Conservation (phyloP, 2,888 invertebrate species). For the Slavum lentiscoides region DNA sequence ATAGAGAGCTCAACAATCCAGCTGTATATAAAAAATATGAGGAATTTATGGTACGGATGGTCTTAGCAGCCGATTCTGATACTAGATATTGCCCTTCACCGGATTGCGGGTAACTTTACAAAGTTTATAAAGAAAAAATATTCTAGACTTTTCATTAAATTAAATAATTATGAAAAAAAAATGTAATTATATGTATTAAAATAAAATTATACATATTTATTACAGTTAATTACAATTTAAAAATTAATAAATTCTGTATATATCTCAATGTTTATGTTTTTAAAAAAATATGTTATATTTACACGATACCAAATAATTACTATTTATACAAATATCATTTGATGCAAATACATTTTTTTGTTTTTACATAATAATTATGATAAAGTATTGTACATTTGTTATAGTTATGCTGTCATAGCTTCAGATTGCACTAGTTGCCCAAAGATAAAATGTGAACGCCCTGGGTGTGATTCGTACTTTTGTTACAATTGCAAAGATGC, state of each 20-base stretch:
- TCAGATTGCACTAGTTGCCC: constrained; percentile 95
- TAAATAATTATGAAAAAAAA: background rate
- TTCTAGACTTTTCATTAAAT: background rate
- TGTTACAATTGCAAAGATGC: constrained; percentile 98
- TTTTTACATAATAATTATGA: too few relatives aligned
- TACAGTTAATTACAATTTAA: too few relatives aligned
- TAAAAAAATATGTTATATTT: too few relatives aligned
- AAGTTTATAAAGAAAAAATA: background rate
- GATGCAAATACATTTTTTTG: too few relatives aligned
- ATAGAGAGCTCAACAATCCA: constrained; percentile 73
- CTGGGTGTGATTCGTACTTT: constrained; percentile 93
- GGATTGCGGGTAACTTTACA: constrained; percentile 76
- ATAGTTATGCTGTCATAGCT: constrained; percentile 92
- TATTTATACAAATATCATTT: too few relatives aligned
- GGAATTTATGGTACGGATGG: constrained; percentile 90
- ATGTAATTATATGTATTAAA: background rate
- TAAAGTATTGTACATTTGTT: constrained; percentile 55
- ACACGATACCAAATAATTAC: too few relatives aligned
- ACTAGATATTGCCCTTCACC: constrained; percentile 97
- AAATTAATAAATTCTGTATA: too few relatives aligned
- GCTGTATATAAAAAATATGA: constrained; percentile 86
- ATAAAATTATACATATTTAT: too few relatives aligned
- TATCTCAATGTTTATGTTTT: too few relatives aligned
- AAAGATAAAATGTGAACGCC: constrained; percentile 86
- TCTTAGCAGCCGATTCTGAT: constrained; percentile 91